phyloP scores from a whole-genome alignment of 1,140 invertebrate genomes.

The Coboldia fuscipes region DNA sequence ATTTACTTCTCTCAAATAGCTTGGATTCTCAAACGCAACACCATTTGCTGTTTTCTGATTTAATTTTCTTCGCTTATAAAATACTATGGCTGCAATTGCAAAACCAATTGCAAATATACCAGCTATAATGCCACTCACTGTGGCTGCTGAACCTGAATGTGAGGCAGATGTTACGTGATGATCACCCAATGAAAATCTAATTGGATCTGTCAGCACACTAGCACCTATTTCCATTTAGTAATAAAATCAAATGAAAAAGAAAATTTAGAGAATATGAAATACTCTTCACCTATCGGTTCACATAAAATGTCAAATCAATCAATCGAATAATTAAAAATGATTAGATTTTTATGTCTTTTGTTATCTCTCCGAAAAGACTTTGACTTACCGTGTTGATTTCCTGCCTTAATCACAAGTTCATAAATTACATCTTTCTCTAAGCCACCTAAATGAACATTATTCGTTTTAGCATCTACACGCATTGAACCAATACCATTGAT shows the following conservation, averaged over 20 bases:
- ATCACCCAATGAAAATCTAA: constrained; percentile 47
- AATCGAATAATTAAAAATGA: too few species aligned
- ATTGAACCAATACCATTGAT: constrained; percentile 21
- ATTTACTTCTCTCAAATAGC: constrained; percentile 53
- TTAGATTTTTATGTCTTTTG: too few species aligned
- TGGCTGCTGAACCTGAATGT: constrained; percentile 27
- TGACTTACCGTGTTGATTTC: constrained; percentile 44
- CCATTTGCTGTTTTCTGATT: constrained; percentile 27
- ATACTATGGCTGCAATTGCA: constrained; percentile 36
- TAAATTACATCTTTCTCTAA: constrained; percentile 49
- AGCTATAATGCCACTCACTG: constrained; percentile 39
- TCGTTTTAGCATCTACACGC: constrained; percentile 49
- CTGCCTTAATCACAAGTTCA: constrained; percentile 60
- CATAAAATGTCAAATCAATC: too few species aligned
- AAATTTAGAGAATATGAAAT: background rate
- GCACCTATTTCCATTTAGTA: constrained; percentile 28
- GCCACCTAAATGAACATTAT: constrained; percentile 37
- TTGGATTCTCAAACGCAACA: constrained; percentile 69
- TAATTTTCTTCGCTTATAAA: constrained; percentile 37
- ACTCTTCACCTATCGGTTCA: too few species aligned
- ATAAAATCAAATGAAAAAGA: background rate
- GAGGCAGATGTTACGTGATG: constrained; percentile 39
- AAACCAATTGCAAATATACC: constrained; percentile 37
- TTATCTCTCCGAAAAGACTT: too few species aligned
- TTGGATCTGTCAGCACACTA: constrained; percentile 43